Percentiles rank a stretch among this genome's conserved stretches.
These are phyloP conservation scores for Carapus acus DNA, from an alignment of 2,797 vertebrate species.

Conservation along the genomic window DNA sequence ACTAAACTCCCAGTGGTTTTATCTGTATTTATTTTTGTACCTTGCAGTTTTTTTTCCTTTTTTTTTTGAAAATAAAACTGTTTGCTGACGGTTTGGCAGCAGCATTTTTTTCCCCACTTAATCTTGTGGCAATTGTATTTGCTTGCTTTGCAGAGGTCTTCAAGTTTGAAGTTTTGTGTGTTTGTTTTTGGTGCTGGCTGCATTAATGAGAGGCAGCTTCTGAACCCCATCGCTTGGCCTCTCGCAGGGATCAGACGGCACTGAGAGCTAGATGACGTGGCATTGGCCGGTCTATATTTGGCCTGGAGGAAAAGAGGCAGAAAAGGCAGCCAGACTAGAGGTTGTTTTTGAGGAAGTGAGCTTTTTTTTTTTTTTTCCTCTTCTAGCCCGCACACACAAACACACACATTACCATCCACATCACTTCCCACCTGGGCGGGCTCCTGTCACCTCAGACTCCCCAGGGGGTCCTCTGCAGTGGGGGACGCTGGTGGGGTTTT, in stretches of 20 bases:
- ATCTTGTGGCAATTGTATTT: too few relatives aligned
- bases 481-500: constrained; percentile 9
- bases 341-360: constrained; percentile 66
- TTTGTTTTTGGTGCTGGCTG: not conserved
- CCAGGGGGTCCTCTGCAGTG: too few relatives aligned
- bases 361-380: constrained; percentile 27
- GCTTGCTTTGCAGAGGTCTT: too few relatives aligned
- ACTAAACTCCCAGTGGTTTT: constrained; percentile 39
- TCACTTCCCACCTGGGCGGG: constrained; percentile 39
- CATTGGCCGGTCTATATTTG: constrained; percentile 71
- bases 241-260: constrained; percentile 47
- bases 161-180: constrained; percentile 1
- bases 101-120: constrained; percentile 16
- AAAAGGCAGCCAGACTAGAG: constrained; percentile 46
- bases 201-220: constrained; percentile 28
- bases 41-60: constrained; percentile 37
- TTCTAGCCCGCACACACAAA: too few relatives aligned
- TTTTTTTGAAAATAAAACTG: constrained; percentile 65
- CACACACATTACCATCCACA: constrained; percentile 46
- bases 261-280: constrained; percentile 72
- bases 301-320: constrained; percentile 57
- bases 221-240: constrained; percentile 42
- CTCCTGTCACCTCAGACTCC: constrained; percentile 6
- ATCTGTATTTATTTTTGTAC: constrained; percentile 69
- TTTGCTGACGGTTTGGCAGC: constrained; percentile 26